Evolutionary conservation across 2,797 vertebrate genomes (phyloP).

Genomic region (Vespertilio murinus): DNA sequence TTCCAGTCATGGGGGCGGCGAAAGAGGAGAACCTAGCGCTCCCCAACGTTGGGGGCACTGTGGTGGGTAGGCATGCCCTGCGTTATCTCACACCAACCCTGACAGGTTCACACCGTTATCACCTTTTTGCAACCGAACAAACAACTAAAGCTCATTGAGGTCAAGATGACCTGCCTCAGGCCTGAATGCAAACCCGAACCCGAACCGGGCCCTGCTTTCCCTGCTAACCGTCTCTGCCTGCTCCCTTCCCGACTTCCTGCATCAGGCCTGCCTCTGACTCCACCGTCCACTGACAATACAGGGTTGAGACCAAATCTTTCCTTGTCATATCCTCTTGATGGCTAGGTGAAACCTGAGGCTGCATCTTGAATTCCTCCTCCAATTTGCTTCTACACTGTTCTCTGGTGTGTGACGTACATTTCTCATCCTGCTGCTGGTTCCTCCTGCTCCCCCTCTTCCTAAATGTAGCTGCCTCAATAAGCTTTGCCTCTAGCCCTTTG

Average conservation of each 20-base stretch:
- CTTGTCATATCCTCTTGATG: background rate
- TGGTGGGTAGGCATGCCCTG: background rate
- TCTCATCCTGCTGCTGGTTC: background rate
- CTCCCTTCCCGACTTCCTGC: background rate
- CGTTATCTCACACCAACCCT: background rate
- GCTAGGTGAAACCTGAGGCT: background rate
- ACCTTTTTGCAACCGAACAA: background rate
- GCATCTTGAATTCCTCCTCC: background rate
- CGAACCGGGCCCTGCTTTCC: background rate
- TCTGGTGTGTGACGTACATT: background rate
- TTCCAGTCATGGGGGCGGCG: background rate
- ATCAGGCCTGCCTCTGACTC: background rate
- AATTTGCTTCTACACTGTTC: background rate
- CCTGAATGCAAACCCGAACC: background rate
- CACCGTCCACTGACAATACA: background rate
- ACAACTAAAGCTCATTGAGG: background rate
- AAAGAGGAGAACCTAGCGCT: background rate
- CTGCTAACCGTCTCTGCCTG: background rate
- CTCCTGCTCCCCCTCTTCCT: background rate
- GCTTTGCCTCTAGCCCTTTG: background rate
- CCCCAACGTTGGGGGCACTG: background rate
- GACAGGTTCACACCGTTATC: background rate
- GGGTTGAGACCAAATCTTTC: background rate
- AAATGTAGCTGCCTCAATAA: background rate
- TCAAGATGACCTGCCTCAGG: background rate